Conservation (phyloP, 2,113 vertebrate species). For the Edolisoma coerulescens region DNA sequence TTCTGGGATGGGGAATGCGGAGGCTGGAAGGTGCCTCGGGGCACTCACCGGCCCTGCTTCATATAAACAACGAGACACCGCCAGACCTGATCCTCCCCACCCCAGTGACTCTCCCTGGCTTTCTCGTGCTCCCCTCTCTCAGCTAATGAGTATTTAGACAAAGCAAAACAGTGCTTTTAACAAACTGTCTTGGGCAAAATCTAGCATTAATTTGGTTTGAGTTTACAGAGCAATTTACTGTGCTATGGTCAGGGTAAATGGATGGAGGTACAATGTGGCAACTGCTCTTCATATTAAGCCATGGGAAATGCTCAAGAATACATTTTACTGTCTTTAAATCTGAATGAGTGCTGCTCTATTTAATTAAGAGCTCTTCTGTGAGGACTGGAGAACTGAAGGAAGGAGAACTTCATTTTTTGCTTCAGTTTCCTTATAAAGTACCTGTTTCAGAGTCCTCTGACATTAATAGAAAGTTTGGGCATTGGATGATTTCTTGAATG, state of each 20-base stretch:
- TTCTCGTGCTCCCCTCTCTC: neutral
- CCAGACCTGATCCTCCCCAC: neutral
- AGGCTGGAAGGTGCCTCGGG: accelerated
- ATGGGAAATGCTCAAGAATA: neutral
- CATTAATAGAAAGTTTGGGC: neutral
- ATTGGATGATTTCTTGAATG: neutral
- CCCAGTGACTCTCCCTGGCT: neutral
- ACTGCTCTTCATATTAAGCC: neutral
- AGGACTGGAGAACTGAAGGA: neutral
- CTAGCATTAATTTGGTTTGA: neutral
- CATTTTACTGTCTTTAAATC: neutral
- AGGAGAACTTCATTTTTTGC: neutral
- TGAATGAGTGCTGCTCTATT: neutral
- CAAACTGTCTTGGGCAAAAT: neutral
- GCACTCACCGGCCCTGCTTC: accelerated
- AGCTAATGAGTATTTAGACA: neutral
- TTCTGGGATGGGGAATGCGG: accelerated
- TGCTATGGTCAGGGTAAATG: neutral
- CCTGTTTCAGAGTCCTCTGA: neutral
- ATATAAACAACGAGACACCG: accelerated
- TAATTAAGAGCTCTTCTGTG: neutral
- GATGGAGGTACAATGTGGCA: neutral
- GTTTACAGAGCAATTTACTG: neutral
- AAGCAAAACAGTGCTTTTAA: neutral
- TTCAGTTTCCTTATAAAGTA: neutral